These are phyloP conservation scores for Sebastes matsubarae DNA, from an alignment of 2,797 vertebrate species.

Conservation along the genomic window DNA sequence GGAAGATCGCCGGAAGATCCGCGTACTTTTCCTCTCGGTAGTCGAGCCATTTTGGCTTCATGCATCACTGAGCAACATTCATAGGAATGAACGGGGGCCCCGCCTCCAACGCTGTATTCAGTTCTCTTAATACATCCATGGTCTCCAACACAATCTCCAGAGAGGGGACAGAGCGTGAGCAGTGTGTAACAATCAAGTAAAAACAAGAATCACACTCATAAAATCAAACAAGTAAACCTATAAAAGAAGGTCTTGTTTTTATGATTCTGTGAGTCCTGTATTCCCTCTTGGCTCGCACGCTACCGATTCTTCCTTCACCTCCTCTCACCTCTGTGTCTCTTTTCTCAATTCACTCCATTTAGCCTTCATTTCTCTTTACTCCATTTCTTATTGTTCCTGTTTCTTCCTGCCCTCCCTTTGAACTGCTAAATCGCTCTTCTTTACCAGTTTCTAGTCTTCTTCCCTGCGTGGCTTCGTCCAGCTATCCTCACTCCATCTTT, in stretches of 20 bases:
- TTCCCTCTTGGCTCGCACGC: neutral
- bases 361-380: neutral
- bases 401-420: slow-evolving; percentile 3
- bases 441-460: slow-evolving; percentile 5
- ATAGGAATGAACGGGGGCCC: no score
- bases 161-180: neutral
- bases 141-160: neutral
- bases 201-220: neutral
- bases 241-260: neutral
- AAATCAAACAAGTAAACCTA: neutral
- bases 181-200: neutral
- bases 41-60: no score
- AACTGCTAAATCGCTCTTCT: slow-evolving; percentile 8
- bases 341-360: neutral
- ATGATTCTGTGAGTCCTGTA: neutral
- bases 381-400: neutral
- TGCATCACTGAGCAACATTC: no score
- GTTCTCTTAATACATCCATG: no score
- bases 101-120: no score
- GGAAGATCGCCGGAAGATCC: no score
- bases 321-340: neutral
- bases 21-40: no score
- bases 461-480: neutral
- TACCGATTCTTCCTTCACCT: neutral
- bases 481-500: neutral